Conservation (phyloP, 1,140 invertebrate genomes). For the Scaptodrosophila lebanonensis region DNA sequence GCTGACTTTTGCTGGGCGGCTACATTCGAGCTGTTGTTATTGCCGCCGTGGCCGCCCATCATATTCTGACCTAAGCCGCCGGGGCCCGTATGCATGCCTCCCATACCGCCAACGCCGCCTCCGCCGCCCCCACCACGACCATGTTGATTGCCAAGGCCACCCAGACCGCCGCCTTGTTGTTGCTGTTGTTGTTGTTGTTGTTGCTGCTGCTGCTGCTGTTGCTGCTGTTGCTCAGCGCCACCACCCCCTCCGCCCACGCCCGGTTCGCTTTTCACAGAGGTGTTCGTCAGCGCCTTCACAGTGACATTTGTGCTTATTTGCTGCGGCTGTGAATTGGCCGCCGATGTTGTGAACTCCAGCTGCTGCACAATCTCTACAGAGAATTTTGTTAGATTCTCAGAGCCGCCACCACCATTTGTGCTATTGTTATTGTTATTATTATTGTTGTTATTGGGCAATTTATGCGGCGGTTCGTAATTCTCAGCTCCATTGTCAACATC, state of each 20-base stretch:
- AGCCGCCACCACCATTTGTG: constrained; percentile 38
- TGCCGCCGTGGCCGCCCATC: constrained; percentile 49
- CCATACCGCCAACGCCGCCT: constrained; percentile 28
- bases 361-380: constrained; percentile 94
- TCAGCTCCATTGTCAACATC: constrained; percentile 83
- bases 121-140: constrained; percentile 53
- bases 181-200: constrained; percentile 55
- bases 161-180: constrained; percentile 66
- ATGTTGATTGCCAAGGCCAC: constrained; percentile 64
- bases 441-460: constrained; percentile 85
- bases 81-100: constrained; percentile 46
- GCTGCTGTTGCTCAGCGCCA: constrained; percentile 45
- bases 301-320: constrained; percentile 95
- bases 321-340: constrained; percentile 88
- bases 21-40: constrained; percentile 2
- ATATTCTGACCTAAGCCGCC: constrained; percentile 49
- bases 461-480: constrained; percentile 85
- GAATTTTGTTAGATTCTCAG: constrained; percentile 86
- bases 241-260: constrained; percentile 75
- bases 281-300: constrained; percentile 90
- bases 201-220: constrained; percentile 77
- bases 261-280: constrained; percentile 87
- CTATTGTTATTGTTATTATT: constrained; percentile 76
- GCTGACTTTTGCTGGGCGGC: constrained; percentile 48
- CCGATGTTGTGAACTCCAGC: constrained; percentile 89